Percentiles rank a stretch among this genome's conserved stretches.
phyloP scores from a whole-genome alignment of 92 coral and sea anemone species.

The Chrysogorgia sp. region DNA sequence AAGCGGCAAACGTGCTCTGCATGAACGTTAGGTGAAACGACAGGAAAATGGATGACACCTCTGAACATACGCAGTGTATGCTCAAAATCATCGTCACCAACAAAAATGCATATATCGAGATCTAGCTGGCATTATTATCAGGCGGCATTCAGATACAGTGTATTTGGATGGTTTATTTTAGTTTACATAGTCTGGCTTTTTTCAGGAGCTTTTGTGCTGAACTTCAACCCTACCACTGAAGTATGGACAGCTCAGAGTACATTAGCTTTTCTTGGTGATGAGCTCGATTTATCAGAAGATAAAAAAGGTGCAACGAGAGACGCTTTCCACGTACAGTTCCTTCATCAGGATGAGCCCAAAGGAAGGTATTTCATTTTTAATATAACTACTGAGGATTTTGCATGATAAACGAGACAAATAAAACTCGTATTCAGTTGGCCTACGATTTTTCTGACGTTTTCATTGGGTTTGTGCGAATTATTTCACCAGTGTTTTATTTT shows the following conservation, averaged over 20 bases:
- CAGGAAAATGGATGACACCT: no score
- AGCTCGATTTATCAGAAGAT: slow-evolving; percentile 37
- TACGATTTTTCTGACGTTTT: no score
- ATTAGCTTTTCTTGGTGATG: slow-evolving; percentile 37
- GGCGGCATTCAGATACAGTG: no score
- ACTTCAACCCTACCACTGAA: slow-evolving; percentile 23
- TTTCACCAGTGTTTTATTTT: no score
- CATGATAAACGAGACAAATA: neutral
- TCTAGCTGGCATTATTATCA: no score
- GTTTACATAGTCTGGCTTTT: neutral
- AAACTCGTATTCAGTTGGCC: no score
- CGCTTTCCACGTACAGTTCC: slow-evolving; percentile 33
- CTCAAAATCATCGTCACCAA: no score
- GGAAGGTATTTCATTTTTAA: neutral
- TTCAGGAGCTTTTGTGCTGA: slow-evolving; percentile 32
- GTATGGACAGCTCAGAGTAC: slow-evolving; percentile 40
- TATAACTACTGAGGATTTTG: neutral
- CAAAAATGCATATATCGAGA: no score
- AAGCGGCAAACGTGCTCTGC: no score
- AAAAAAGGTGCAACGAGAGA: slow-evolving; percentile 22
- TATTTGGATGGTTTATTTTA: neutral
- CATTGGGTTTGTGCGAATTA: no score
- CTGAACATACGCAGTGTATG: no score
- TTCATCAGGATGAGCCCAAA: slow-evolving; percentile 43
- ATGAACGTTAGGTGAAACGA: no score